Evolutionary conservation across 2,888 invertebrate species (phyloP).

Genomic region (Idaea aversata): DNA sequence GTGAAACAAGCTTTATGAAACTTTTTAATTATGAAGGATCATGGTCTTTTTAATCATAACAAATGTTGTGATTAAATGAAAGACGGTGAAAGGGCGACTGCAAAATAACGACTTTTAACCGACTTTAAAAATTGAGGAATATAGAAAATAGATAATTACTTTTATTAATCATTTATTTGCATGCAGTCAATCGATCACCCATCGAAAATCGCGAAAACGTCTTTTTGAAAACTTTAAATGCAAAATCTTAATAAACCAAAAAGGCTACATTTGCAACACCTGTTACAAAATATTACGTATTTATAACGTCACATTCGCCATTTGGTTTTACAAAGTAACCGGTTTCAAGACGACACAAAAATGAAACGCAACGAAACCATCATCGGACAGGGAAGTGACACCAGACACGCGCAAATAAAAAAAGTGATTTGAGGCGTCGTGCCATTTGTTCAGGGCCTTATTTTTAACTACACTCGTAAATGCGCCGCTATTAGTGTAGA

Average conservation of each 20-base stretch:
- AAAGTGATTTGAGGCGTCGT: neutral
- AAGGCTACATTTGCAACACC: too few relatives aligned
- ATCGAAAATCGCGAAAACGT: too few relatives aligned
- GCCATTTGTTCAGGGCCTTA: neutral
- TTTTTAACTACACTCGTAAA: neutral
- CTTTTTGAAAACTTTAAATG: neutral
- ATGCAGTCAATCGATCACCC: too few relatives aligned
- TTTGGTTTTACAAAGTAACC: neutral
- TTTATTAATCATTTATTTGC: too few relatives aligned
- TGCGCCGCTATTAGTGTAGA: neutral
- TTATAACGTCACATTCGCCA: too few relatives aligned
- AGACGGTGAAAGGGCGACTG: neutral
- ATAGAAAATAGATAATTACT: too few relatives aligned
- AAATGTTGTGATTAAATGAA: conserved; percentile 10
- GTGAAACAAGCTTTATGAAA: conserved; percentile 12
- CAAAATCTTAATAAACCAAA: neutral
- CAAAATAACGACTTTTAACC: neutral
- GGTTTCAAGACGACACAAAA: neutral
- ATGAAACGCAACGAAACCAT: neutral
- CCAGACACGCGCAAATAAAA: neutral
- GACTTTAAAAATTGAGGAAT: neutral
- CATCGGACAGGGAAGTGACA: neutral
- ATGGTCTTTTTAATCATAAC: conserved; percentile 18
- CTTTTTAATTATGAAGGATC: conserved; percentile 20
- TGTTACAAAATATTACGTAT: too few relatives aligned